phyloP scores from a whole-genome alignment of 2,113 vertebrate genomes.

The Vidua chalybeata region DNA sequence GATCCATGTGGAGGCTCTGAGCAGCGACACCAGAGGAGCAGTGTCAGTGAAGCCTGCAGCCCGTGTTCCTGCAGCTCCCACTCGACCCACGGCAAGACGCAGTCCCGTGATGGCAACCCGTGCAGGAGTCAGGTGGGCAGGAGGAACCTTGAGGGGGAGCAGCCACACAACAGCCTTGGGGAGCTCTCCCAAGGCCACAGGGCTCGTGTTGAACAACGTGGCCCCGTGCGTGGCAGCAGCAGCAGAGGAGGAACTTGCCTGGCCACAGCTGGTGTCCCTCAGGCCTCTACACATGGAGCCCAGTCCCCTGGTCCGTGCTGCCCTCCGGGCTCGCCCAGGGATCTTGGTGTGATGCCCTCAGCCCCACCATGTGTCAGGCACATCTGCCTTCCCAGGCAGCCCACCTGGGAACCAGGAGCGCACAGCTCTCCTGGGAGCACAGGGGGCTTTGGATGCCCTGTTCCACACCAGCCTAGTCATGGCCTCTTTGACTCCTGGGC shows the following conservation, averaged over 20 bases:
- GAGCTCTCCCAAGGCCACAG: not conserved
- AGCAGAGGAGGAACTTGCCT: not conserved
- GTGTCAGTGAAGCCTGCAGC: not conserved
- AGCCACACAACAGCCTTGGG: not conserved
- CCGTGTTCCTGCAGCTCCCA: not conserved
- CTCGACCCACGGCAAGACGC: rapidly evolving
- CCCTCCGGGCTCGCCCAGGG: not conserved
- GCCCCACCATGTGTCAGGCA: not conserved
- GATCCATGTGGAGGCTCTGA: not conserved
- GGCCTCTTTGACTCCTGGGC: not conserved
- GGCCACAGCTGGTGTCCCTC: not conserved
- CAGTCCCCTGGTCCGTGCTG: not conserved
- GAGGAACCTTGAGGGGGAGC: not conserved
- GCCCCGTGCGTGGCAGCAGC: not conserved
- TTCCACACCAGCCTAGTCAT: not conserved
- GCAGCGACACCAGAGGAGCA: not conserved
- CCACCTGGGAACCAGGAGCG: not conserved
- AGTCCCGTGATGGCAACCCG: not conserved
- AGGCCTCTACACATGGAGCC: not conserved
- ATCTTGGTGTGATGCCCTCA: not conserved
- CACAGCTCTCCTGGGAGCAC: not conserved
- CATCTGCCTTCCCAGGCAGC: constrained; percentile 2
- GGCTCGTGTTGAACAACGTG: not conserved
- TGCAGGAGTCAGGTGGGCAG: not conserved
- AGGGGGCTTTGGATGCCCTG: not conserved